Conservation (phyloP, 2,113 vertebrate species). For the Rhodinocichla rosea region DNA sequence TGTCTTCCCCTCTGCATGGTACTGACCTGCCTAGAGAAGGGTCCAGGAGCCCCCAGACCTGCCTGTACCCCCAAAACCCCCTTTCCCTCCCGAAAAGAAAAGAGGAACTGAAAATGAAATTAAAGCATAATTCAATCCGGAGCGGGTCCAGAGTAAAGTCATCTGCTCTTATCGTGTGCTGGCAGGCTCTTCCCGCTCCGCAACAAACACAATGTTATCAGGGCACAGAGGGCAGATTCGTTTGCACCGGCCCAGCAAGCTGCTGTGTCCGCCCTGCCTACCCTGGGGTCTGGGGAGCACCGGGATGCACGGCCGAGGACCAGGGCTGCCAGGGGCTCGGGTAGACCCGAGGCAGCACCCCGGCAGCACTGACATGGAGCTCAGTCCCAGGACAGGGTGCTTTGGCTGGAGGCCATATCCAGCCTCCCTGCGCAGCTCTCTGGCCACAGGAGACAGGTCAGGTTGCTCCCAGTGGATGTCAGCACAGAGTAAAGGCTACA, state of each 20-base stretch:
- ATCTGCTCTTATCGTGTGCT: slow-evolving; percentile 64
- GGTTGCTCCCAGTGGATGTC: neutral
- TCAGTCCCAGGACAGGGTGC: neutral
- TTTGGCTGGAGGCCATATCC: neutral
- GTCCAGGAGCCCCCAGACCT: neutral
- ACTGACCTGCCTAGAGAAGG: neutral
- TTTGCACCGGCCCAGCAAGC: slow-evolving; percentile 29
- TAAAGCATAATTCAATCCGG: slow-evolving; percentile 64
- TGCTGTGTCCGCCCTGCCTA: slow-evolving; percentile 51
- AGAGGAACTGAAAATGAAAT: slow-evolving; percentile 60
- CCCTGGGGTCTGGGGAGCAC: neutral
- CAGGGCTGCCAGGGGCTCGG: fast-evolving
- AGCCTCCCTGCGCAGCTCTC: fast-evolving
- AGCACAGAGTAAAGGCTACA: fast-evolving
- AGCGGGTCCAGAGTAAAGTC: slow-evolving; percentile 55
- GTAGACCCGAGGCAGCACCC: neutral
- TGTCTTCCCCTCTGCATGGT: neutral
- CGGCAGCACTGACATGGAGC: fast-evolving
- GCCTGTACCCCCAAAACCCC: neutral
- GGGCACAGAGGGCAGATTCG: slow-evolving; percentile 60
- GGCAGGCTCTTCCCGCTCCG: slow-evolving; percentile 62
- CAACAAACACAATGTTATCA: slow-evolving; percentile 71
- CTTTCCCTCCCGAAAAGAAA: slow-evolving; percentile 23
- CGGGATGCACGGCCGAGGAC: fast-evolving
- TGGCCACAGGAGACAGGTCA: fast-evolving